Evolutionary conservation across 2,113 vertebrate genomes (phyloP).

Genomic region (Spermophilus dauricus): DNA sequence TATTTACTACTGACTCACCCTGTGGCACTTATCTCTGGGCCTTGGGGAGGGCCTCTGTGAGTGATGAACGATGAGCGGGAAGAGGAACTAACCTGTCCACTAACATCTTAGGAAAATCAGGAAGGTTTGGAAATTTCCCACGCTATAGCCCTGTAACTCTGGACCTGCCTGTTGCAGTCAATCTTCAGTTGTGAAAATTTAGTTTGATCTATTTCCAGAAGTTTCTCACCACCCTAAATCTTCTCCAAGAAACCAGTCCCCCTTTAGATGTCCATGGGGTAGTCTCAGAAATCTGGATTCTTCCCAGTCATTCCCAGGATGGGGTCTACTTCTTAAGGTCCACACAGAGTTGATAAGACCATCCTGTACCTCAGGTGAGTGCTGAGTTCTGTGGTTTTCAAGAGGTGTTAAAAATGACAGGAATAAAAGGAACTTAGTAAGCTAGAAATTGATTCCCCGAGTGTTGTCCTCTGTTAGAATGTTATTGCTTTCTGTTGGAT

Average conservation of each 20-base stretch:
- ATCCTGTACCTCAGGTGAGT: background rate
- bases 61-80: background rate
- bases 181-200: background rate
- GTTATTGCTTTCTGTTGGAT: background rate
- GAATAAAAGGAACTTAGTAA: background rate
- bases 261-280: background rate
- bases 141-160: background rate
- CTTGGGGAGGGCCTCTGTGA: background rate
- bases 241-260: background rate
- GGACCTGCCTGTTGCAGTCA: background rate
- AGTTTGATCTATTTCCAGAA: background rate
- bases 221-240: background rate
- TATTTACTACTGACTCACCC: background rate
- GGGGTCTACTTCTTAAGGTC: background rate
- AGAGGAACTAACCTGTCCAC: background rate
- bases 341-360: background rate
- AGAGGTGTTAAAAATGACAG: background rate
- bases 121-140: conserved; percentile 8
- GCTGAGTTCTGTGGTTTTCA: background rate
- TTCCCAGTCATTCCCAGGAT: background rate
- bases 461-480: background rate
- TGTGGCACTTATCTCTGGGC: background rate
- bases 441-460: background rate
- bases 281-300: background rate
- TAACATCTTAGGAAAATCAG: background rate